Percentiles rank a stretch among this genome's conserved stretches.
Evolutionary conservation across 2,888 invertebrate species (phyloP).

Genomic region (Thymelicus acteon): DNA sequence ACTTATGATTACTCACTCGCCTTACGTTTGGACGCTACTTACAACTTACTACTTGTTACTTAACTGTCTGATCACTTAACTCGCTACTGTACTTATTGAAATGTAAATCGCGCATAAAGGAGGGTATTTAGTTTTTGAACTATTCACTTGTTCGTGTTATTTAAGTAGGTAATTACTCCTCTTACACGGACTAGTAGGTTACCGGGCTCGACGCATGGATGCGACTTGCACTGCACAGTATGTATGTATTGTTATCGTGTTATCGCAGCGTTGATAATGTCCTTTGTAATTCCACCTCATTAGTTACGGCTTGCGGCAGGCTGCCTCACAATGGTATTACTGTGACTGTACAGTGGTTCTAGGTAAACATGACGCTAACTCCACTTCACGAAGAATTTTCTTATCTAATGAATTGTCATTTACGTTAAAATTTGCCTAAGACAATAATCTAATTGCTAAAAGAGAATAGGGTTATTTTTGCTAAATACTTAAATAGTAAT

Average conservation of each 20-base stretch:
- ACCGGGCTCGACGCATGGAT: neutral
- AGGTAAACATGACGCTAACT: constrained; percentile 7
- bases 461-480: too few species aligned
- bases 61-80: too few species aligned
- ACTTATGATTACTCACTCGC: too few species aligned
- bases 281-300: constrained; percentile 31
- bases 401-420: constrained; percentile 8
- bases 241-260: constrained; percentile 20
- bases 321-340: constrained; percentile 5
- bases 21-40: too few species aligned
- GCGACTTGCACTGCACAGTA: neutral
- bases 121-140: too few species aligned
- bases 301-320: constrained; percentile 14
- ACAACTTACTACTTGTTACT: too few species aligned
- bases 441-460: too few species aligned
- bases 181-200: neutral
- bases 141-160: too few species aligned
- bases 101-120: too few species aligned
- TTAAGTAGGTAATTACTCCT: too few species aligned
- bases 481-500: too few species aligned
- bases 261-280: constrained; percentile 29
- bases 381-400: neutral
- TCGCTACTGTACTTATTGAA: too few species aligned
- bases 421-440: neutral
- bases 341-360: neutral